Percentiles rank a stretch among this genome's conserved stretches.
Evolutionary conservation across 2,888 invertebrate species (phyloP).

Genomic region (Hartigia nigra): DNA sequence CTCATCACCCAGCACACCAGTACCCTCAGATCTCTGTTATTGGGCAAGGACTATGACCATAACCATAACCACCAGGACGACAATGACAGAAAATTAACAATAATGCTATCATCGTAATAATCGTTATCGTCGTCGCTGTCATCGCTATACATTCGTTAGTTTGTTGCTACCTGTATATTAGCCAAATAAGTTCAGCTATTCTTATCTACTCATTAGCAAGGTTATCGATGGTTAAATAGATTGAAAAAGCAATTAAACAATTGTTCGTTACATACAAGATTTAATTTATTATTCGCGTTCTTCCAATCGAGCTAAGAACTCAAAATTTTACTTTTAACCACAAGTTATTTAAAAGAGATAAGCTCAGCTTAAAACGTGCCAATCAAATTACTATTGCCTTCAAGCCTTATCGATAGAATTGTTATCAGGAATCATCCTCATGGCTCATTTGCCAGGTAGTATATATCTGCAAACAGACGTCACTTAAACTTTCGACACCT

Average conservation of each 20-base stretch:
- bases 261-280: not conserved
- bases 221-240: not conserved
- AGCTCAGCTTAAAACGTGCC: not conserved
- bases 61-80: not conserved
- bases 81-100: not conserved
- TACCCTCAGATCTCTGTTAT: slow-evolving; percentile 72
- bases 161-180: not conserved
- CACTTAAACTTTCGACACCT: not conserved
- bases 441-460: not conserved
- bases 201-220: not conserved
- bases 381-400: not conserved
- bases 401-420: not conserved
- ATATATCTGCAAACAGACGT: not conserved
- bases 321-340: not conserved
- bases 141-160: not conserved
- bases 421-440: not conserved
- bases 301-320: not conserved
- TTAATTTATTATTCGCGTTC: not conserved
- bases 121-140: not conserved
- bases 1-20: slow-evolving; percentile 78
- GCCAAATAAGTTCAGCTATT: not conserved
- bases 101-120: not conserved
- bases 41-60: not conserved
- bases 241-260: not conserved
- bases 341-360: not conserved